phyloP scores from a whole-genome alignment of 1,140 invertebrate species.

The Drosophila jambulina region DNA sequence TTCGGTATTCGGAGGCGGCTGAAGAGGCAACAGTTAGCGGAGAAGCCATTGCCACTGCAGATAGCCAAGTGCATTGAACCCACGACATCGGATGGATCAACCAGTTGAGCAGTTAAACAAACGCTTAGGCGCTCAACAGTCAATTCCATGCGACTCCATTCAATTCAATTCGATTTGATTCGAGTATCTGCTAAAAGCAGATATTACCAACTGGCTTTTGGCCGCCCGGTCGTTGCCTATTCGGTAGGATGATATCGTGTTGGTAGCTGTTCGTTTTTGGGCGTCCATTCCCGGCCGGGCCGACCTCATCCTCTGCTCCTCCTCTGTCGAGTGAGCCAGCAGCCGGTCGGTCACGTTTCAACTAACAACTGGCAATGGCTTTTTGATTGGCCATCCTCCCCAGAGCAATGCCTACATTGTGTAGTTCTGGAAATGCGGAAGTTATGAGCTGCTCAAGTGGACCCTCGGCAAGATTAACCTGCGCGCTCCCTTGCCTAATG shows the following conservation, averaged over 20 bases:
- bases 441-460: constrained; percentile 37
- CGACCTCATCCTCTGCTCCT: constrained; percentile 19
- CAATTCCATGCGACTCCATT: constrained; percentile 46
- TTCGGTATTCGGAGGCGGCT: constrained; percentile 16
- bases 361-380: constrained; percentile 53
- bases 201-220: constrained; percentile 57
- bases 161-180: constrained; percentile 46
- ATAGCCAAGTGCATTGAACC: constrained; percentile 47
- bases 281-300: constrained; percentile 11
- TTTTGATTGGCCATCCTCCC: constrained; percentile 45
- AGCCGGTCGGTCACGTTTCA: constrained; percentile 53
- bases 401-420: constrained; percentile 43
- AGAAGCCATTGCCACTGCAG: constrained; percentile 43
- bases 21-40: constrained; percentile 22
- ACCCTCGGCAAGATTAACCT: constrained; percentile 33
- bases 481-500: constrained; percentile 20
- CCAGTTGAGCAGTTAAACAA: constrained; percentile 52
- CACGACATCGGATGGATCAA: constrained; percentile 46
- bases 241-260: constrained; percentile 55
- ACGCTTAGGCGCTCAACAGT: constrained; percentile 41
- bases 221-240: constrained; percentile 34
- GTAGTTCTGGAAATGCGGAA: constrained; percentile 51
- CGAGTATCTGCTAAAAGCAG: constrained; percentile 57
- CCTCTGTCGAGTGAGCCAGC: background rate
- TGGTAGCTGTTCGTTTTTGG: constrained; percentile 52